phyloP scores from a whole-genome alignment of 2,113 vertebrate genomes.

The Australoheros scitulus region DNA sequence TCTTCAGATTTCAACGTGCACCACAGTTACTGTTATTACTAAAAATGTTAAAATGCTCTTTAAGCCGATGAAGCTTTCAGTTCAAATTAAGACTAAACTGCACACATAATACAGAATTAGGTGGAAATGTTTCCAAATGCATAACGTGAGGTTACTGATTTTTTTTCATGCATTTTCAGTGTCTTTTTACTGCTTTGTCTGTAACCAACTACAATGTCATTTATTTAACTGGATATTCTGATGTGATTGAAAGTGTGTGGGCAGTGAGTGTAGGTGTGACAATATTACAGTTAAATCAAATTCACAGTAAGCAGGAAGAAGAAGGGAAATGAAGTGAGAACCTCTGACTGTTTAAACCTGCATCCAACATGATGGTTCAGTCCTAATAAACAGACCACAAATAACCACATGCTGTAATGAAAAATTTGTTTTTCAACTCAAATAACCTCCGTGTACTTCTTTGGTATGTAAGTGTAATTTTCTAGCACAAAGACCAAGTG shows the following conservation, averaged over 20 bases:
- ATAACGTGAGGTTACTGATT: not conserved
- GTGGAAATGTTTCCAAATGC: not conserved
- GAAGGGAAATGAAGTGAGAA: not conserved
- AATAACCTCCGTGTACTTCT: no score
- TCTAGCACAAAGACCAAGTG: no score
- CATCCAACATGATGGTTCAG: not conserved
- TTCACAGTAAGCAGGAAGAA: not conserved
- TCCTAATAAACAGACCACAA: not conserved
- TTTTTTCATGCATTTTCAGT: not conserved
- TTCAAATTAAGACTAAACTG: not conserved
- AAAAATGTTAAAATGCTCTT: no score
- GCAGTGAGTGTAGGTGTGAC: not conserved
- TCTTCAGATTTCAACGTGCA: not conserved
- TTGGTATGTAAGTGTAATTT: no score
- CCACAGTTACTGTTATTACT: accelerated
- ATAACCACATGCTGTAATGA: not conserved
- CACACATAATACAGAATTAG: not conserved
- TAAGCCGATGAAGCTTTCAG: not conserved
- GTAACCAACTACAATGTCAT: not conserved
- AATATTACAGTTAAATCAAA: not conserved
- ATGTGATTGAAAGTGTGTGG: not conserved
- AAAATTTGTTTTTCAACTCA: no score
- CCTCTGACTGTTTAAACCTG: not conserved
- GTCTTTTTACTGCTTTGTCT: not conserved
- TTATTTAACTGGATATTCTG: not conserved